Percentiles rank a stretch among this genome's conserved stretches.
These are phyloP conservation scores for Cataglyphis albicans DNA, from an alignment of 2,888 invertebrate species.

Conservation along the genomic window DNA sequence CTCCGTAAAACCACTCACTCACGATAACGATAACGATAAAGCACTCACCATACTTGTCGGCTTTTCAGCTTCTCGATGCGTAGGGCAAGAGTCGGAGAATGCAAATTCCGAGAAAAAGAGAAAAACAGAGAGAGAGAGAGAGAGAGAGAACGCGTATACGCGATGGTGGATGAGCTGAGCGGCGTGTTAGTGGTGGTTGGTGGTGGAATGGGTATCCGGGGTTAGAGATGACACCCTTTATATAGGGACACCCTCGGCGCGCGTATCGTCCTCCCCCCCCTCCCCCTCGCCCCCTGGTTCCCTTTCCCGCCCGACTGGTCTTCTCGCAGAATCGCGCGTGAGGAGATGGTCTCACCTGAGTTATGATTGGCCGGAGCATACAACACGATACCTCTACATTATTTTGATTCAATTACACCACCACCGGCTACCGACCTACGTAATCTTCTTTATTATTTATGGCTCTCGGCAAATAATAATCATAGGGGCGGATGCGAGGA, in stretches of 20 bases:
- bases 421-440: constrained; percentile 78
- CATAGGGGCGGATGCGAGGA: constrained; percentile 51
- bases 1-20: constrained; percentile 28
- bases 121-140: background rate
- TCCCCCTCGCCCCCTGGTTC: no score
- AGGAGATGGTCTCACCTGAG: constrained; percentile 80
- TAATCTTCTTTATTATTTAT: constrained; percentile 82
- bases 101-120: background rate
- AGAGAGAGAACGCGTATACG: constrained; percentile 6
- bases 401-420: constrained; percentile 84
- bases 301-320: constrained; percentile 36
- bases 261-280: constrained; percentile 71
- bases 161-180: constrained; percentile 12
- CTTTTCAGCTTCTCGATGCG: constrained; percentile 36
- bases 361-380: constrained; percentile 82
- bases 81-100: background rate
- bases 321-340: constrained; percentile 31
- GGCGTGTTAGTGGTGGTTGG: constrained; percentile 63
- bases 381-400: constrained; percentile 84
- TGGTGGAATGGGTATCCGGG: constrained; percentile 82
- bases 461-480: constrained; percentile 76
- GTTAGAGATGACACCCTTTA: constrained; percentile 83
- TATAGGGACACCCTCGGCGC: constrained; percentile 82
- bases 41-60: constrained; percentile 67
- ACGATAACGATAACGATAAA: constrained; percentile 9